phyloP scores from a whole-genome alignment of 2,113 vertebrate genomes.

The Ceratotherium simum region DNA sequence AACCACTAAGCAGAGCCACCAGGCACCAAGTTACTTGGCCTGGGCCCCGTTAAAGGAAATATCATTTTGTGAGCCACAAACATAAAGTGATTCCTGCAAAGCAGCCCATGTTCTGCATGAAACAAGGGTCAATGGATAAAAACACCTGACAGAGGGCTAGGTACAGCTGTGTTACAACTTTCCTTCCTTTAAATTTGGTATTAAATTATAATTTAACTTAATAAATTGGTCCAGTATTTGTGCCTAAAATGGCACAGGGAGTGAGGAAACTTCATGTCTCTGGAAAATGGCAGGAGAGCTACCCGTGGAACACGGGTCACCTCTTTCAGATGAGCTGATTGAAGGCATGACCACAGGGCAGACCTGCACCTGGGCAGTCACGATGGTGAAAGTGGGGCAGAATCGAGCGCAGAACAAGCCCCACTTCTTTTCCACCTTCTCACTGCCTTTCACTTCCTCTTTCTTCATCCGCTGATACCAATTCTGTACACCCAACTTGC shows the following conservation, averaged over 20 bases:
- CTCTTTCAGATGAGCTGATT: background rate
- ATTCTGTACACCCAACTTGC: background rate
- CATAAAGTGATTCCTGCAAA: slow-evolving; percentile 12
- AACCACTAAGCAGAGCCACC: background rate
- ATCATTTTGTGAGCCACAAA: background rate
- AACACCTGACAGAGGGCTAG: background rate
- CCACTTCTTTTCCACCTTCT: background rate
- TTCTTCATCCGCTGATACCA: fast-evolving
- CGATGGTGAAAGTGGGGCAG: background rate
- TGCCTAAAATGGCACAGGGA: background rate
- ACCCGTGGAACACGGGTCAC: background rate
- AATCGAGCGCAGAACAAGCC: background rate
- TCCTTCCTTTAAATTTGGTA: background rate
- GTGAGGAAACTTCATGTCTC: background rate
- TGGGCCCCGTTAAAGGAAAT: background rate
- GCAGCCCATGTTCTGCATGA: background rate
- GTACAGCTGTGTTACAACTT: background rate
- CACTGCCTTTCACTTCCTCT: background rate
- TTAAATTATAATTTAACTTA: slow-evolving; percentile 43
- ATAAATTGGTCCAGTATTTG: background rate
- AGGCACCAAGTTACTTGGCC: background rate
- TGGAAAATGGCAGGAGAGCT: background rate
- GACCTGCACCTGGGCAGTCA: too few species aligned
- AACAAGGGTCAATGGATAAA: background rate
- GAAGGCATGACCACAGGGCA: background rate